Evolutionary conservation across 1,140 invertebrate genomes (phyloP).

Genomic region (Apocrypta bakeri): DNA sequence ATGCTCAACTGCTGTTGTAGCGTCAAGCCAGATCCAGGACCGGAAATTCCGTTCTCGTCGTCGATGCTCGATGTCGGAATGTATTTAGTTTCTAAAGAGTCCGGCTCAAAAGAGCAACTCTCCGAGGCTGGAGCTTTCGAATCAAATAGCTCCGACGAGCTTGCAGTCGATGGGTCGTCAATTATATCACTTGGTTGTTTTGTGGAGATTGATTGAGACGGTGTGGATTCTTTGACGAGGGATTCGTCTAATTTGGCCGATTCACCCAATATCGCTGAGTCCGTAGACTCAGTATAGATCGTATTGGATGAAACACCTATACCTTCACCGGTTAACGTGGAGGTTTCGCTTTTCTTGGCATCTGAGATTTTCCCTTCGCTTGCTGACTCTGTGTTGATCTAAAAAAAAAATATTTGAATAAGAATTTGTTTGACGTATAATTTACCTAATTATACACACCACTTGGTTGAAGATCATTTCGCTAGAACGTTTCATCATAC

Average conservation of each 20-base stretch:
- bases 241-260: background rate
- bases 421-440: too few relatives aligned
- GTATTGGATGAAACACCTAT: background rate
- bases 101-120: constrained; percentile 45
- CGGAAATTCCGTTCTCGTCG: constrained; percentile 54
- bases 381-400: constrained; percentile 43
- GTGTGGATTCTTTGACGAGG: background rate
- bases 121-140: background rate
- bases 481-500: constrained; percentile 89
- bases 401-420: background rate
- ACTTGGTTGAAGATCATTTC: constrained; percentile 92
- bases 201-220: background rate
- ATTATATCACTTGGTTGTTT: background rate
- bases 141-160: background rate
- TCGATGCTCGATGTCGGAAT: constrained; percentile 34
- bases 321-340: background rate
- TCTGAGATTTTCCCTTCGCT: background rate
- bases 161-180: background rate
- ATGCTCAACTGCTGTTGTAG: constrained; percentile 69
- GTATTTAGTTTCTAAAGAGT: constrained; percentile 54
- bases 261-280: background rate
- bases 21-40: constrained; percentile 54
- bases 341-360: background rate
- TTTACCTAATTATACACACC: background rate
- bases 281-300: background rate